Evolutionary conservation across 2,797 vertebrate genomes (phyloP), one percentile per base, ranked within the genome.

Genomic region (Enoplosus armatus): DNA sequence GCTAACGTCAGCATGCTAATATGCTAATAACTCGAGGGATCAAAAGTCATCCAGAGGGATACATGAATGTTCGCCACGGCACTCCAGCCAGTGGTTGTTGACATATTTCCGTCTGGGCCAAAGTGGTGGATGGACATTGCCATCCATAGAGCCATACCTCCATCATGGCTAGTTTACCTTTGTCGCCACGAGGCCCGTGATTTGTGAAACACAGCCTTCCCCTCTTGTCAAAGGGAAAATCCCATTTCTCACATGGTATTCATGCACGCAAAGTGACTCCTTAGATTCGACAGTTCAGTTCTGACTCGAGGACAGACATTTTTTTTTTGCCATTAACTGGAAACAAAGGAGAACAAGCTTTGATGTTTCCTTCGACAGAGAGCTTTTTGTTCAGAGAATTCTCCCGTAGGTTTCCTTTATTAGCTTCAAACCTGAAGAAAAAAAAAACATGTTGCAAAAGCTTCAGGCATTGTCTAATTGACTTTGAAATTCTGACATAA

Each of bases 191-290:
- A 15, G 22, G 22, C 3, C 31, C 24, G 10, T 10, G 9, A 53
- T 74, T 72, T 73, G 58, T 78, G 51, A 54, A 72, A 26, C 22
- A 50, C 11, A 45, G 69, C 51, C 55, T 33, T 66, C 48, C 39
- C 16, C 31, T 61, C 33, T 22, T 26, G 56, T 54, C 51, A 41
- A 37, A 47, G 14, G 69, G 37, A 60, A 66, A 82, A 67, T 51
- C 37, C 43, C 29, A n/a, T 54, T 22, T 35, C 37, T 37, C 35
- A 45, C 37, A 39, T 63, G 18, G 27, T 9, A 41, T 67, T 64
- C 55, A 60, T 39, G 50, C 33, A 35, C 27, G 31, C 48, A 37
- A 53, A 60, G 43, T 53, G 35, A 54, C 22, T 48, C 9, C 35
- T 75, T 58, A 12, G 3, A 37, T 69, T 59, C 63, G 48, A 68